Evolutionary conservation across 2,888 invertebrate genomes (phyloP).

Genomic region (Oegoconia quadripuncta): DNA sequence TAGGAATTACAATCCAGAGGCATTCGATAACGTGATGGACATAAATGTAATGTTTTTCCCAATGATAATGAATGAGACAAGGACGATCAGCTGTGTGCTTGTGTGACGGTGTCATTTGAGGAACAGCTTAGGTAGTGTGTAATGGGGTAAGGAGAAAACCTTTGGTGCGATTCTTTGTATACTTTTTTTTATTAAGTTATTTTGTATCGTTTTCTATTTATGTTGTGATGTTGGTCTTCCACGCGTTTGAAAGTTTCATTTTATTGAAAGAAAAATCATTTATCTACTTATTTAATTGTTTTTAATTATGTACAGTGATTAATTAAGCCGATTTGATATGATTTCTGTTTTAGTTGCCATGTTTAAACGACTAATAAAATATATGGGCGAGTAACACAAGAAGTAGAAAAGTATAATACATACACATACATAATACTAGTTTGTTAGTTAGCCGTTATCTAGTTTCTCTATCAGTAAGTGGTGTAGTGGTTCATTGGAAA

Average conservation of each 20-base stretch:
- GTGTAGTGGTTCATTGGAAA: slow-evolving; percentile 27
- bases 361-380: slow-evolving; percentile 37
- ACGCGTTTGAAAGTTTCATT: slow-evolving; percentile 57
- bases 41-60: too few species aligned
- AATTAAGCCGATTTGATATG: slow-evolving; percentile 37
- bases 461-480: slow-evolving; percentile 30
- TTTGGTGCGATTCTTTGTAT: neutral
- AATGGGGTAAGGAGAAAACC: neutral
- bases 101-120: too few species aligned
- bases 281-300: slow-evolving; percentile 61
- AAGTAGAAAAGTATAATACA: slow-evolving; percentile 30
- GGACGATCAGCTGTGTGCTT: too few species aligned
- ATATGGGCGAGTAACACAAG: slow-evolving; percentile 25
- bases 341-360: slow-evolving; percentile 40
- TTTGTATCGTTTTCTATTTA: slow-evolving; percentile 67
- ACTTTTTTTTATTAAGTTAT: slow-evolving; percentile 5
- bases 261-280: slow-evolving; percentile 38
- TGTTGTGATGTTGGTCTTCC: slow-evolving; percentile 79
- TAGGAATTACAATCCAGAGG: too few species aligned
- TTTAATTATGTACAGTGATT: slow-evolving; percentile 55
- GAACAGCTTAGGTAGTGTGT: too few species aligned
- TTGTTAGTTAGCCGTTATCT: slow-evolving; percentile 25
- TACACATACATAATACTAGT: slow-evolving; percentile 25
- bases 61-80: too few species aligned
- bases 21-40: too few species aligned